Conservation (phyloP, 2,797 vertebrate genomes). For the Sebastiscus tertius region DNA sequence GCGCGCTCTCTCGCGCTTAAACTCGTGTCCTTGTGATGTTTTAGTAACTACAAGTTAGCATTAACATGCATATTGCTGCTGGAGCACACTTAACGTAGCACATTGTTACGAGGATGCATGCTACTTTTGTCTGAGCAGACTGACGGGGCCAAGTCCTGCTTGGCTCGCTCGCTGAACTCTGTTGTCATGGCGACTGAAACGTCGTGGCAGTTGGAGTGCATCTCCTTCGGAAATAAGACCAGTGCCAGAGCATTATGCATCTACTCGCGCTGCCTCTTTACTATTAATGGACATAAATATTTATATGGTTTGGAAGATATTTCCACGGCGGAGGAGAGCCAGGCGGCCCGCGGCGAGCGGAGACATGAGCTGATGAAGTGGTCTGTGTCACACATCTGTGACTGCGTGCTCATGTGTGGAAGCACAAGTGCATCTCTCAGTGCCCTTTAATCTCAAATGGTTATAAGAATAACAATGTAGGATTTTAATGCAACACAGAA, state of each 20-base stretch:
- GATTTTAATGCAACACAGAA: slow-evolving; percentile 19
- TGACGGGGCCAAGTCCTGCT: slow-evolving; percentile 58
- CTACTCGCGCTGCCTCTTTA: slow-evolving; percentile 68
- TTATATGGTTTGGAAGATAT: slow-evolving; percentile 71
- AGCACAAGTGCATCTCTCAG: slow-evolving; percentile 25
- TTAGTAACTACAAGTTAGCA: slow-evolving; percentile 22
- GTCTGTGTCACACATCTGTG: slow-evolving; percentile 53
- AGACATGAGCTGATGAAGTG: slow-evolving; percentile 76
- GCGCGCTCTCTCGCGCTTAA: neutral
- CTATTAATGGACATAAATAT: slow-evolving; percentile 85
- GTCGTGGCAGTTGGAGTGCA: slow-evolving; percentile 69
- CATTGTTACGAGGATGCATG: slow-evolving; percentile 30
- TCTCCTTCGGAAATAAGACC: slow-evolving; percentile 68
- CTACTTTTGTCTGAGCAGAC: slow-evolving; percentile 56
- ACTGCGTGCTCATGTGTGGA: slow-evolving; percentile 30
- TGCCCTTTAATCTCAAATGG: slow-evolving; percentile 22
- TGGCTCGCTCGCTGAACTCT: slow-evolving; percentile 62
- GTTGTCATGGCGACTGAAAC: slow-evolving; percentile 83
- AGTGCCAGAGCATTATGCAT: slow-evolving; percentile 66
- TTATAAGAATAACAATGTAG: slow-evolving; percentile 36
- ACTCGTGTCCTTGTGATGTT: slow-evolving; percentile 19
- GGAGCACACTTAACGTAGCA: slow-evolving; percentile 22
- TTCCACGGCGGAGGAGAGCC: slow-evolving; percentile 54
- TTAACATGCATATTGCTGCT: slow-evolving; percentile 31
- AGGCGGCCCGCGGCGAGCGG: slow-evolving; percentile 53